These are phyloP conservation scores for Pipistrellus kuhlii DNA, from an alignment of 2,797 vertebrate genomes.

Conservation along the genomic window DNA sequence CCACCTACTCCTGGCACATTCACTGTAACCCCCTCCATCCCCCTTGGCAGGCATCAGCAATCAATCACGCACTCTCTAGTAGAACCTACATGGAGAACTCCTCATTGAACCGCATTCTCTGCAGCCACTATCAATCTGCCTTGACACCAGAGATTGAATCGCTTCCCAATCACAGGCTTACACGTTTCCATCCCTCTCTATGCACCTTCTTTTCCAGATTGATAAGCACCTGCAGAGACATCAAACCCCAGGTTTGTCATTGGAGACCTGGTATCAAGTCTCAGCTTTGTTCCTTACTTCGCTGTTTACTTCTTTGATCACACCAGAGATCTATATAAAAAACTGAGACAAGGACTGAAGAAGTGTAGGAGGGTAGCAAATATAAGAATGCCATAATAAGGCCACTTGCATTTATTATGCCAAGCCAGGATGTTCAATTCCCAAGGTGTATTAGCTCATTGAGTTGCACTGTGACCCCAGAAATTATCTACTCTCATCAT, in stretches of 20 bases:
- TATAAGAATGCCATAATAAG: accelerated
- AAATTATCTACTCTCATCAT: neutral
- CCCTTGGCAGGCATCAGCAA: constrained; percentile 34
- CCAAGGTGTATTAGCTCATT: neutral
- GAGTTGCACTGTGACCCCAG: neutral
- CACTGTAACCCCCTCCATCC: accelerated
- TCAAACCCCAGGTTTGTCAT: neutral
- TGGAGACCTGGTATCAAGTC: too few relatives aligned
- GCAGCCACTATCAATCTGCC: neutral
- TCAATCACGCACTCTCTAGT: neutral
- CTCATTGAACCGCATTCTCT: neutral
- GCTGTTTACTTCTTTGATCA: neutral
- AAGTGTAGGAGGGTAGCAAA: neutral
- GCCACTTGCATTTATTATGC: too few relatives aligned
- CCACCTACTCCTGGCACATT: neutral
- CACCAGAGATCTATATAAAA: neutral
- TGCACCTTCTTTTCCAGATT: neutral
- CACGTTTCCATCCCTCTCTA: neutral
- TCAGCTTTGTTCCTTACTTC: neutral
- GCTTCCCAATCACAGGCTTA: neutral
- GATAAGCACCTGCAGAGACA: neutral
- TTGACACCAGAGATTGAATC: neutral
- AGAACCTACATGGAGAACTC: neutral
- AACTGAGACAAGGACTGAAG: neutral
- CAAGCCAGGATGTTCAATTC: neutral